Base-by-base conservation (phyloP, 2,113 vertebrate species). In the Onychostoma macrolepis region DNA sequence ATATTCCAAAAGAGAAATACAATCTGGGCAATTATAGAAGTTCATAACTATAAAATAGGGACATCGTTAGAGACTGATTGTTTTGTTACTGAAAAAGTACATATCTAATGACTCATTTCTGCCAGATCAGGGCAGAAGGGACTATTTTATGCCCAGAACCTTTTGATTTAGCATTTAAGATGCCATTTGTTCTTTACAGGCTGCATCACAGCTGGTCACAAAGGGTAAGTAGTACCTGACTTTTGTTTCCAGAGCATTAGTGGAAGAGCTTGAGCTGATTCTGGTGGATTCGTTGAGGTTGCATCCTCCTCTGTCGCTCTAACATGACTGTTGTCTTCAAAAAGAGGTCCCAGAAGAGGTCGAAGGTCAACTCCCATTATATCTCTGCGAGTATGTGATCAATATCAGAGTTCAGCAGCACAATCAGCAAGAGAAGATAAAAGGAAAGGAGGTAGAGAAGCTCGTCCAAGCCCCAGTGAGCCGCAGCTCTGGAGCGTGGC, bases 151-250 rank as follows among this genome's bases (percentile, higher is more conserved):
- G 76, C 28, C 9, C 26, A 43, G 38, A 78, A 17, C 11, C 80
- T 21, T 45, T 79, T 56, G 17, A 56, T 79, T 79, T 24, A 26
- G 80, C 43, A 24, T 83, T 83, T 50, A 50, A 50, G 26, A n/a
- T n/a, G 26, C 28, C n/a, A 50, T 69, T 83, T 2, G 12, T 33
- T 48, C 10, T 69, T 10, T 12, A 50, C 43, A 21, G 8, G 38
- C 63, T 80, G 85, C 80, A 24, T 85, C 86, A 89, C 69, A 76
- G 72, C 65, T 85, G 48, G 12, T 21, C 80, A 72, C 6, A 9
- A 78, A 63, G 76, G 80, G 45, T 78, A 89, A 89, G 80, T 89
- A 80, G 21, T 87, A 38, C 48, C 84, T 86, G 88, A 90, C 85
- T 84, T 2, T 50, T 1, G 45, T 45, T 88, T 85, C 63, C 63